Conservation (phyloP, 2,113 vertebrate genomes). For the Halichoeres trimaculatus region DNA sequence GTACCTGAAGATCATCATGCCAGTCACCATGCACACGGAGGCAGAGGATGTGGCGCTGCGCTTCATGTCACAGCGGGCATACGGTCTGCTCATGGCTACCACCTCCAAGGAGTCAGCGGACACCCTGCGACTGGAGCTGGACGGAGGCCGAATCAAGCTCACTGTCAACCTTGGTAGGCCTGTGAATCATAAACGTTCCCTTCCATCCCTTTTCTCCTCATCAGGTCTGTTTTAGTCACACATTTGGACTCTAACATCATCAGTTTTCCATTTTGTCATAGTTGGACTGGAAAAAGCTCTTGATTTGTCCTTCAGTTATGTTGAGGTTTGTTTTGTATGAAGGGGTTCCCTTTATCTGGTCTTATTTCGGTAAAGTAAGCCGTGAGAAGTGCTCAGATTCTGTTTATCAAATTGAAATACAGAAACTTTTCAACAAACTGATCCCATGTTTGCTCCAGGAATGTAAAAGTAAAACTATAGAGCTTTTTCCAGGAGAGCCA, state of each 20-base stretch:
- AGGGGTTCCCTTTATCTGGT: neutral
- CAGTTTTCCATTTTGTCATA: neutral
- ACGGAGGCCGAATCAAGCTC: slow-evolving; percentile 93
- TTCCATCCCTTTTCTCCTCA: slow-evolving; percentile 22
- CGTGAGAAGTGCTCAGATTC: neutral
- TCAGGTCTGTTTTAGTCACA: too few relatives aligned
- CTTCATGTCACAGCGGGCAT: slow-evolving; percentile 95
- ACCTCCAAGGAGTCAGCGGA: slow-evolving; percentile 95
- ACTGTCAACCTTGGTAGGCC: slow-evolving; percentile 94
- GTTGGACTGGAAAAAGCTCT: slow-evolving; percentile 39
- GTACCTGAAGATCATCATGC: slow-evolving; percentile 95
- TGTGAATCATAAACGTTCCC: slow-evolving; percentile 22
- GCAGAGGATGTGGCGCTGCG: slow-evolving; percentile 92
- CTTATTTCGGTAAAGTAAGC: too few relatives aligned
- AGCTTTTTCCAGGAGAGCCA: neutral
- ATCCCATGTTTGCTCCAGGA: slow-evolving; percentile 15
- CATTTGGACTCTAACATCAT: slow-evolving; percentile 10
- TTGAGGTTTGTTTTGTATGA: neutral
- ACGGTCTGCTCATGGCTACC: slow-evolving; percentile 94
- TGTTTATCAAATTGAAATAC: slow-evolving; percentile 20
- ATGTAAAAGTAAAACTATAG: slow-evolving; percentile 10
- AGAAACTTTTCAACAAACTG: slow-evolving; percentile 48
- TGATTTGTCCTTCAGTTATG: slow-evolving; percentile 26
- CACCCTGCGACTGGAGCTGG: slow-evolving; percentile 93
- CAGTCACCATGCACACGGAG: slow-evolving; percentile 90